Percentiles rank a stretch among this genome's conserved stretches.
These are phyloP conservation scores for Epinotia bilunana DNA, from an alignment of 2,888 invertebrate genomes.

Conservation along the genomic window DNA sequence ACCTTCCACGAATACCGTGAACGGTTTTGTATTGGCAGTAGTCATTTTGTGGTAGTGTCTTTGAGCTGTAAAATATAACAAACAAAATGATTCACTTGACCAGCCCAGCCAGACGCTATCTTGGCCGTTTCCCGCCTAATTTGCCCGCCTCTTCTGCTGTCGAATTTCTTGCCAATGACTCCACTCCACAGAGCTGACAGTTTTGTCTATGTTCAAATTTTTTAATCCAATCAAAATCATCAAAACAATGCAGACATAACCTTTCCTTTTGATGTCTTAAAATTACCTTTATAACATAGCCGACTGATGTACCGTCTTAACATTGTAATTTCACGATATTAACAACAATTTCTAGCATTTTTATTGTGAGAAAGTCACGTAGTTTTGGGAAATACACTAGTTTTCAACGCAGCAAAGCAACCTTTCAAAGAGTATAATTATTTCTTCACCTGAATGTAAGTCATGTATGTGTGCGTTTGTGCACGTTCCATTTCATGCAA, in stretches of 20 bases:
- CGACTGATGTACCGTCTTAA: constrained; percentile 47
- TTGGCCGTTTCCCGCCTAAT: constrained; percentile 65
- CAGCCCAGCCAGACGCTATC: constrained; percentile 12
- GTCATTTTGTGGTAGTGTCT: constrained; percentile 64
- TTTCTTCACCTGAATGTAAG: neutral
- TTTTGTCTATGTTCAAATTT: constrained; percentile 45
- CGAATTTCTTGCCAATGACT: constrained; percentile 17
- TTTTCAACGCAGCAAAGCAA: neutral
- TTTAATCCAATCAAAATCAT: constrained; percentile 56
- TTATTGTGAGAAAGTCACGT: constrained; percentile 5
- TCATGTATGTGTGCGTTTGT: neutral
- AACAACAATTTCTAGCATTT: neutral
- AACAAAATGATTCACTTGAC: constrained; percentile 32
- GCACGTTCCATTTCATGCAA: constrained; percentile 4
- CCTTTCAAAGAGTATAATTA: no score
- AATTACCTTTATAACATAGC: constrained; percentile 63
- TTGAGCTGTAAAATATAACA: constrained; percentile 53
- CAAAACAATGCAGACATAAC: constrained; percentile 61
- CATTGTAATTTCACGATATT: constrained; percentile 52
- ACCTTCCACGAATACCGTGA: constrained; percentile 94
- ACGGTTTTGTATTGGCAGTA: constrained; percentile 83
- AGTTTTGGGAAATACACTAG: constrained; percentile 3
- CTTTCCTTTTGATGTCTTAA: constrained; percentile 63
- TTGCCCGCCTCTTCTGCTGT: constrained; percentile 50
- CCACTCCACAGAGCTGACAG: constrained; percentile 22